phyloP scores from a whole-genome alignment of 1,140 invertebrate species.

The Brachionus sp. region DNA sequence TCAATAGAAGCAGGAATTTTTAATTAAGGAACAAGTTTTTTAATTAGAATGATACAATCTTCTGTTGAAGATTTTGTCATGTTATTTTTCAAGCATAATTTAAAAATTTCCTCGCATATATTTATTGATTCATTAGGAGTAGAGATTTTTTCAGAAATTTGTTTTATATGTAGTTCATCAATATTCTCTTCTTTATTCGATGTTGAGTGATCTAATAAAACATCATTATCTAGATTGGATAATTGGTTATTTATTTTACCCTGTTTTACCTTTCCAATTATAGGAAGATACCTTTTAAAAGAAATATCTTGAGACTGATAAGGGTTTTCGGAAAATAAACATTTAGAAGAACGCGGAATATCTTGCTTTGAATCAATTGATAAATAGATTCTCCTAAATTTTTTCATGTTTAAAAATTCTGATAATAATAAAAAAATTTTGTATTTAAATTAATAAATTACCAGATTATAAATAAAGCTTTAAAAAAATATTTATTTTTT shows the following conservation, averaged over 20 bases:
- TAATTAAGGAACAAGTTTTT: no score
- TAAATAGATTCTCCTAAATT: background rate
- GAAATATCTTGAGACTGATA: background rate
- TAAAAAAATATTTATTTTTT: background rate
- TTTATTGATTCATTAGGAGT: no score
- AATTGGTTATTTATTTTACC: background rate
- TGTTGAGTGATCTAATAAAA: background rate
- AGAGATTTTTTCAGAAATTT: no score
- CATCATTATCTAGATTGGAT: background rate
- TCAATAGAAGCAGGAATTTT: no score
- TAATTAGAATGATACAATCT: background rate
- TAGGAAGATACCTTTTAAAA: no score
- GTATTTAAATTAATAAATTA: background rate
- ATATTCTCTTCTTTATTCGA: no score
- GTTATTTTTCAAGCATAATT: background rate
- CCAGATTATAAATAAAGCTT: background rate
- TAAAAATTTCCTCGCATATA: no score
- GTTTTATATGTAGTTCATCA: no score
- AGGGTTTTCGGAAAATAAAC: background rate
- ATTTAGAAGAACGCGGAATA: background rate
- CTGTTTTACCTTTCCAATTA: background rate
- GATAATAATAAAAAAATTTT: background rate
- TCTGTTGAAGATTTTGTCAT: background rate
- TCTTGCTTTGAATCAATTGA: no score
- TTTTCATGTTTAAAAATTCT: background rate